Percentiles rank a stretch among this genome's conserved stretches.
These are phyloP conservation scores for Neuroterus valhalla DNA, from an alignment of 1,140 invertebrate species.

Conservation along the genomic window DNA sequence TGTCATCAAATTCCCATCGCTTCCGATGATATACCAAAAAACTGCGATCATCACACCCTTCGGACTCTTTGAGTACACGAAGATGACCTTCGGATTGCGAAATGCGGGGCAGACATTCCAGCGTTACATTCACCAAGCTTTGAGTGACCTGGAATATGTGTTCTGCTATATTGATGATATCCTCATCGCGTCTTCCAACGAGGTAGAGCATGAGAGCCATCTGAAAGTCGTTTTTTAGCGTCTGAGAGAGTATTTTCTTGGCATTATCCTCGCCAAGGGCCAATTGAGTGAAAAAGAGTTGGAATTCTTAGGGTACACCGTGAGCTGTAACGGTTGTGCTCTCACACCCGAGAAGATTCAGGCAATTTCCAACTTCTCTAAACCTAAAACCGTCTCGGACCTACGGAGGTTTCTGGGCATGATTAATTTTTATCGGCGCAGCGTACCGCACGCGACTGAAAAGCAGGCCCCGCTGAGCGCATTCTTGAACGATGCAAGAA, in stretches of 20 bases:
- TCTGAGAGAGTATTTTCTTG: no score
- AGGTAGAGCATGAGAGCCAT: neutral
- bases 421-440: neutral
- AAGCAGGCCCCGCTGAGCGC: neutral
- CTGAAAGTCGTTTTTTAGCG: no score
- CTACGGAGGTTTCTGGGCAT: neutral
- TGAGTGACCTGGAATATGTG: neutral
- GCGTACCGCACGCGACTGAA: neutral
- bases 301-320: neutral
- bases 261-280: neutral
- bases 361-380: neutral
- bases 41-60: neutral
- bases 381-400: no score
- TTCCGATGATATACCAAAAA: neutral
- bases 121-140: neutral
- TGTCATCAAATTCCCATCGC: neutral
- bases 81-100: neutral
- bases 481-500: neutral
- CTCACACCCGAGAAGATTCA: neutral
- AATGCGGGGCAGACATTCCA: neutral
- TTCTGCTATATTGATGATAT: slow-evolving; percentile 32
- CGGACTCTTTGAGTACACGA: neutral
- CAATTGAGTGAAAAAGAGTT: neutral
- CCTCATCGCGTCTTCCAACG: neutral
- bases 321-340: neutral